Conservation (phyloP, 2,797 vertebrate genomes). For the Jordanella pulchra region DNA sequence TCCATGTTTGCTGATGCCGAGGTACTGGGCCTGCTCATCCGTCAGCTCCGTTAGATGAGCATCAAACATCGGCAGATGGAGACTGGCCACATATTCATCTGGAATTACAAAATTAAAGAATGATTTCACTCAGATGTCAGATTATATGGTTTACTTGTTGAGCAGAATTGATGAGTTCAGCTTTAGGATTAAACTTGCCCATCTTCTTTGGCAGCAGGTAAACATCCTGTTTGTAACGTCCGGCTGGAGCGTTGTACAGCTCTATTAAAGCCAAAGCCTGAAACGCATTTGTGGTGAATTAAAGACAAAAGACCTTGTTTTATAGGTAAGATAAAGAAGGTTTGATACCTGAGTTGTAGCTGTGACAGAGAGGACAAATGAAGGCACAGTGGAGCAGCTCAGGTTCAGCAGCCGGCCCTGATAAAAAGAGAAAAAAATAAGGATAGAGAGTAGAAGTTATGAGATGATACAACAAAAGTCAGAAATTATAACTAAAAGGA, state of each 20-base stretch:
- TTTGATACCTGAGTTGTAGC: constrained; percentile 88
- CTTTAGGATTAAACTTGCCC: constrained; percentile 76
- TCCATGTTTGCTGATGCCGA: constrained; percentile 90
- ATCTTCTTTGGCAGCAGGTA: constrained; percentile 95
- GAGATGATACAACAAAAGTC: background rate
- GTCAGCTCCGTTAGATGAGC: constrained; percentile 92
- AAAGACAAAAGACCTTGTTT: background rate
- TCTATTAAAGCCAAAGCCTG: constrained; percentile 89
- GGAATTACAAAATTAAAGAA: constrained; percentile 41
- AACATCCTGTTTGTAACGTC: constrained; percentile 91
- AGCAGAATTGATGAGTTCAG: background rate
- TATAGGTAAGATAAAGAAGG: background rate
- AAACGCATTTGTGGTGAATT: background rate
- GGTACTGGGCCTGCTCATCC: constrained; percentile 91
- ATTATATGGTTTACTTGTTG: background rate
- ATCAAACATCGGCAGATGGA: constrained; percentile 91
- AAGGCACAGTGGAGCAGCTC: constrained; percentile 94
- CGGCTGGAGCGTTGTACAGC: constrained; percentile 85
- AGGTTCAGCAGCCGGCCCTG: constrained; percentile 93
- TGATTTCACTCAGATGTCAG: background rate
- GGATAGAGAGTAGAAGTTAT: background rate
- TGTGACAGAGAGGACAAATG: constrained; percentile 92
- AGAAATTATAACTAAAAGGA: background rate
- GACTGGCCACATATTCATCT: constrained; percentile 94
- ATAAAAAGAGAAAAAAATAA: constrained; percentile 22